Evolutionary conservation across 2,113 vertebrate genomes (phyloP), one percentile per base, ranked within the genome.

Genomic region (Pangasianodon gigas): DNA sequence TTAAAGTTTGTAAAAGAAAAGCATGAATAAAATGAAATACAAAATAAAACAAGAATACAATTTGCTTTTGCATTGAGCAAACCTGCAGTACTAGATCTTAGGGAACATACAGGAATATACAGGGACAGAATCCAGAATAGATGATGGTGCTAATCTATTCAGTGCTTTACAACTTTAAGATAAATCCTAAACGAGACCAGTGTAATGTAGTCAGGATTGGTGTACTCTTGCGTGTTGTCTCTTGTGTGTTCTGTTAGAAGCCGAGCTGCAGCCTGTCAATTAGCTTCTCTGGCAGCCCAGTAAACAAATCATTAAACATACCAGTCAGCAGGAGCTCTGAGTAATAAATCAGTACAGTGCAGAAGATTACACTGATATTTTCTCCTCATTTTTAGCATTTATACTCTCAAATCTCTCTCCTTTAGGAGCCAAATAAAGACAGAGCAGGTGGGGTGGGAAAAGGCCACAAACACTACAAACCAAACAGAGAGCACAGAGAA

Each of bases 381-480:
- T 26, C 51, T 77, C 32, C 13, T 32, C 65, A 69, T 69, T 54
- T 54, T 41, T 58, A 46, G 41, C 44, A 69, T 24, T 79, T 67
- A 86, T 52, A 26, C 29, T 77, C 29, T 48, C 26, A 32, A 62
- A 8, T 21, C 44, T 58, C 54, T 51, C 26, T 18, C 85, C 52
- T 84, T 6, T 69, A 96, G 96, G 96, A 96, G 85, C 93, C 95
- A 65, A 95, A 93, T 90, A 97, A 97, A 95, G 96, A 96, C 85
- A 94, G 95, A 93, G 94, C 96, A 92, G 95, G 95, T 77, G 94
- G 95, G 95, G 96, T 93, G 21, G 89, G 85, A 62, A 99, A 99
- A 94, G 95, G 95, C 48, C 95, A 97, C 88, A 98, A 99, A 93
- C 96, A 96, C 0, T 97, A 98, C 94, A 99, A 99, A 88, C 93